Percentiles rank a stretch among this genome's conserved stretches.
Evolutionary conservation across 1,140 invertebrate genomes (phyloP).

Genomic region (Galendromus occidentalis): DNA sequence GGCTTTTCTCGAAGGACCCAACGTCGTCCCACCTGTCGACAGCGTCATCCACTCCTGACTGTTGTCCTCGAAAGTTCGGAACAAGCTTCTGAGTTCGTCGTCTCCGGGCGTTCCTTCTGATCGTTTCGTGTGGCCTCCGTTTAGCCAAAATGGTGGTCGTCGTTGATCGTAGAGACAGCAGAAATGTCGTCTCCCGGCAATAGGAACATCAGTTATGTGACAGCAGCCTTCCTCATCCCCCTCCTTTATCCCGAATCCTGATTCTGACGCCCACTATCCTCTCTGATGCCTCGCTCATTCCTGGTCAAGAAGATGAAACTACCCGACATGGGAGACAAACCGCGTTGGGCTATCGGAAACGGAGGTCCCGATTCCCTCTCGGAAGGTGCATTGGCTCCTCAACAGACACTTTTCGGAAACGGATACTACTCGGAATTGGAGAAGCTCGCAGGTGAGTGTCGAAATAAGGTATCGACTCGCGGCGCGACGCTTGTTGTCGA

Average conservation of each 20-base stretch:
- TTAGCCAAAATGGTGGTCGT: neutral
- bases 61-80: too few relatives aligned
- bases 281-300: neutral
- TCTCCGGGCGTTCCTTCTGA: neutral
- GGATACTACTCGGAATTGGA: neutral
- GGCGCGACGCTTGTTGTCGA: too few relatives aligned
- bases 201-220: too few relatives aligned
- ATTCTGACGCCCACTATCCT: too few relatives aligned
- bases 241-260: too few relatives aligned
- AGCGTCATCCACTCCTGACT: neutral
- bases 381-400: neutral
- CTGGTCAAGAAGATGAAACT: slow-evolving; percentile 8
- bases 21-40: neutral
- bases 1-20: neutral
- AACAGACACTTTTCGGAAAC: neutral
- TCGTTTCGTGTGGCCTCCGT: neutral
- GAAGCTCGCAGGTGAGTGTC: neutral
- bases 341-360: neutral
- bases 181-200: too few relatives aligned
- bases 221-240: too few relatives aligned
- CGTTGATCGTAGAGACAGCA: neutral
- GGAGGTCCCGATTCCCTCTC: neutral
- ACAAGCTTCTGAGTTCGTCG: neutral
- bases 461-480: neutral
- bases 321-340: neutral